These are phyloP conservation scores for Solenopsis invicta DNA, from an alignment of 1,140 invertebrate genomes.

Conservation along the genomic window DNA sequence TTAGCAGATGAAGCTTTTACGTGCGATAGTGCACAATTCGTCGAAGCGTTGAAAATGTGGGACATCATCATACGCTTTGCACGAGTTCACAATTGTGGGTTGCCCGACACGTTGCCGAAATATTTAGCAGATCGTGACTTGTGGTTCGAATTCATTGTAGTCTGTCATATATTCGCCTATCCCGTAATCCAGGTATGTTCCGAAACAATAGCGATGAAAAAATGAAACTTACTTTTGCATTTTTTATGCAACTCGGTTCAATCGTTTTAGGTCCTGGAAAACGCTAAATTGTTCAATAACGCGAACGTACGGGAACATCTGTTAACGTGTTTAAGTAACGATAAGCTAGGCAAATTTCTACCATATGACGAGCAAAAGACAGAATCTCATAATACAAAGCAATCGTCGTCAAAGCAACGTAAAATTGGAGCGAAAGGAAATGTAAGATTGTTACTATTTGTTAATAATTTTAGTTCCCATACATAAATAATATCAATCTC, in stretches of 20 bases:
- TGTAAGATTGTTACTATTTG: conserved; percentile 37
- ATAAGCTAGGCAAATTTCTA: conserved; percentile 44
- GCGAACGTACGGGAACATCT: conserved; percentile 81
- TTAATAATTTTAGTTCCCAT: conserved; percentile 5
- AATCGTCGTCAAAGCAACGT: conserved; percentile 43
- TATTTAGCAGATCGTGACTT: conserved; percentile 87
- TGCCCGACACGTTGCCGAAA: conserved; percentile 88
- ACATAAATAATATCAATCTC: conserved; percentile 13
- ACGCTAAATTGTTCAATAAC: conserved; percentile 76
- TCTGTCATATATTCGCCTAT: conserved; percentile 89
- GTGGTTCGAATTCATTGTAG: conserved; percentile 90
- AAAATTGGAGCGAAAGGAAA: conserved; percentile 70
- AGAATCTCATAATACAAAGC: conserved; percentile 64
- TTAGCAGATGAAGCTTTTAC: conserved; percentile 60
- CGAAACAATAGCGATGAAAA: not conserved
- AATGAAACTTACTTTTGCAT: not conserved
- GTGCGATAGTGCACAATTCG: conserved; percentile 79
- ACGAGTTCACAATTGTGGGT: conserved; percentile 86
- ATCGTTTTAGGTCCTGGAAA: conserved; percentile 72
- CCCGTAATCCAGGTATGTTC: conserved; percentile 87
- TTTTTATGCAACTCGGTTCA: not conserved
- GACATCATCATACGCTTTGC: conserved; percentile 89
- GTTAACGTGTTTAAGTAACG: conserved; percentile 77
- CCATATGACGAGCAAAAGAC: conserved; percentile 62
- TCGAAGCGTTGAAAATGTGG: conserved; percentile 85